Evolutionary conservation across 1,140 invertebrate species (phyloP).

Genomic region (Lepeophtheirus salmonis): DNA sequence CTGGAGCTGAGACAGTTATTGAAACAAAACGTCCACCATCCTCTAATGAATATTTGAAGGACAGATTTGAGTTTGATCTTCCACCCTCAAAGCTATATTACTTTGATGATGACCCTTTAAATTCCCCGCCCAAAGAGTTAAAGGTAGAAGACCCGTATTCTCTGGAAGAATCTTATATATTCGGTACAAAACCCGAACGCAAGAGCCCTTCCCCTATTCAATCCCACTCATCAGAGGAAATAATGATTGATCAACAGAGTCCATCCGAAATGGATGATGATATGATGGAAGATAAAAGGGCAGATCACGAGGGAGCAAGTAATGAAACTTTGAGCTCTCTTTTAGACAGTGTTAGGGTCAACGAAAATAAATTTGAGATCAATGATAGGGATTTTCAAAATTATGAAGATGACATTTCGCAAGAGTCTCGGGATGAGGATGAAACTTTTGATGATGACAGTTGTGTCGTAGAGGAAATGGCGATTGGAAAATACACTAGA

Average conservation of each 20-base stretch:
- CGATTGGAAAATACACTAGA: not conserved
- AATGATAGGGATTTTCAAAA: not conserved
- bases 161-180: not conserved
- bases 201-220: not conserved
- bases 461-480: not conserved
- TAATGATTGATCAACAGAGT: not conserved
- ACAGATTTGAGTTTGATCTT: constrained; percentile 5
- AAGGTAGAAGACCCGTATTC: not conserved
- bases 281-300: not conserved
- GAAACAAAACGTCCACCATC: not conserved
- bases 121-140: not conserved
- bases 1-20: constrained; percentile 4
- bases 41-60: not conserved
- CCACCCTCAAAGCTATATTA: not conserved
- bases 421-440: not conserved
- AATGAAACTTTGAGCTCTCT: constrained; percentile 6
- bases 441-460: not conserved
- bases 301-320: not conserved
- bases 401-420: not conserved
- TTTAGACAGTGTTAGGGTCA: not conserved
- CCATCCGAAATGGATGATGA: not conserved
- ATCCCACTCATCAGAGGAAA: not conserved
- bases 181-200: not conserved
- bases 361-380: not conserved
- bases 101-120: not conserved